Percentiles rank a stretch among this genome's conserved stretches.
Evolutionary conservation across 2,113 vertebrate genomes (phyloP).

Genomic region (Camelus dromedarius): DNA sequence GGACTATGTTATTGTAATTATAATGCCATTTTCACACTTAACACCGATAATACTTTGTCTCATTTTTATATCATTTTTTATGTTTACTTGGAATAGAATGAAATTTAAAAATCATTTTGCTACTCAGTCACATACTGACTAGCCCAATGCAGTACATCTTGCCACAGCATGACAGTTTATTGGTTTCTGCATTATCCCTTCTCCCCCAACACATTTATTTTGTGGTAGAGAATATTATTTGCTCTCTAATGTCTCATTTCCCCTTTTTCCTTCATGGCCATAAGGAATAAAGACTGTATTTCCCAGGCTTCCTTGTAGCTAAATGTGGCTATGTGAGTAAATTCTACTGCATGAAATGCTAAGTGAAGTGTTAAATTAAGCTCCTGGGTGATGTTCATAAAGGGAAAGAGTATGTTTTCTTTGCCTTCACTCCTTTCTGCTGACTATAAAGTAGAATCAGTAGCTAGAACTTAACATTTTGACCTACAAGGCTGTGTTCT

Average conservation of each 20-base stretch:
- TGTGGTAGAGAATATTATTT: background rate
- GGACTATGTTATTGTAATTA: background rate
- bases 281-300: background rate
- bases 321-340: background rate
- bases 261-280: background rate
- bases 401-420: background rate
- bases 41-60: background rate
- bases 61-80: background rate
- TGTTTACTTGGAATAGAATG: conserved; percentile 8
- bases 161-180: background rate
- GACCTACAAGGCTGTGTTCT: background rate
- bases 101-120: conserved; percentile 3
- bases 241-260: background rate
- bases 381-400: background rate
- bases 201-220: background rate
- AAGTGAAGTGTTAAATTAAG: background rate
- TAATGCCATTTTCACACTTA: background rate
- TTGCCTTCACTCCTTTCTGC: background rate
- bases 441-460: background rate
- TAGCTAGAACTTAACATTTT: background rate
- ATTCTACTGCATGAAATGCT: background rate
- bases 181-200: background rate
- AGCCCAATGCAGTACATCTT: background rate
- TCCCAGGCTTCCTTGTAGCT: background rate
- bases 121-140: background rate